Evolutionary conservation across 2,888 invertebrate species (phyloP).

Genomic region (Opisthograptis luteolata): DNA sequence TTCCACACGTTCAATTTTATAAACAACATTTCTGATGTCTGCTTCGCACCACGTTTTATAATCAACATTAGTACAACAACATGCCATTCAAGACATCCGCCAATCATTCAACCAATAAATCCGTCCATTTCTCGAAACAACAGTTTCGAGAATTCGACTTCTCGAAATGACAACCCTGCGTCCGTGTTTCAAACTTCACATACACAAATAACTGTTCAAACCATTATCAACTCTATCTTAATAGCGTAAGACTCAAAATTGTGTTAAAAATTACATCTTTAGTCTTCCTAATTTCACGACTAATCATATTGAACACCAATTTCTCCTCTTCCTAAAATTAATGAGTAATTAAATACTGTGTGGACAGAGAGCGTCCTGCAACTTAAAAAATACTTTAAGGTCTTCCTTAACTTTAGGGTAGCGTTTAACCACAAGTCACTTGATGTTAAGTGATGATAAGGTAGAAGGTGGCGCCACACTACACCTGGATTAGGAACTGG

Average conservation of each 20-base stretch:
- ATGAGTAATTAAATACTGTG: background rate
- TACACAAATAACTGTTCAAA: constrained; percentile 3
- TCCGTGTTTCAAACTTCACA: constrained; percentile 11
- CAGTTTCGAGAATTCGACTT: constrained; percentile 9
- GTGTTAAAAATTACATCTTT: background rate
- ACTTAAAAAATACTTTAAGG: no score
- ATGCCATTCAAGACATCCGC: background rate
- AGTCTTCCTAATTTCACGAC: constrained; percentile 4
- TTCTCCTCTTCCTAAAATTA: no score
- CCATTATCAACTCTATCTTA: constrained; percentile 12
- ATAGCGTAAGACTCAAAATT: background rate
- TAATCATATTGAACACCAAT: background rate
- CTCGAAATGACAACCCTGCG: constrained; percentile 13
- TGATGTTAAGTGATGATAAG: no score
- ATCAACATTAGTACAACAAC: background rate
- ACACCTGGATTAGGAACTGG: no score
- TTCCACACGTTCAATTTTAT: no score
- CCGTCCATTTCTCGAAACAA: constrained; percentile 13
- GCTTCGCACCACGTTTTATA: no score
- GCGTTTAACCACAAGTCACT: no score
- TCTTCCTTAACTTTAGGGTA: no score
- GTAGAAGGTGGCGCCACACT: no score
- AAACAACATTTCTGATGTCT: no score
- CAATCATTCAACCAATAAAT: constrained; percentile 16
- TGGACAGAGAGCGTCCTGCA: background rate